Percentiles rank a stretch among this genome's conserved stretches.
phyloP scores from a whole-genome alignment of 2,113 vertebrate genomes.

The Mus pahari region DNA sequence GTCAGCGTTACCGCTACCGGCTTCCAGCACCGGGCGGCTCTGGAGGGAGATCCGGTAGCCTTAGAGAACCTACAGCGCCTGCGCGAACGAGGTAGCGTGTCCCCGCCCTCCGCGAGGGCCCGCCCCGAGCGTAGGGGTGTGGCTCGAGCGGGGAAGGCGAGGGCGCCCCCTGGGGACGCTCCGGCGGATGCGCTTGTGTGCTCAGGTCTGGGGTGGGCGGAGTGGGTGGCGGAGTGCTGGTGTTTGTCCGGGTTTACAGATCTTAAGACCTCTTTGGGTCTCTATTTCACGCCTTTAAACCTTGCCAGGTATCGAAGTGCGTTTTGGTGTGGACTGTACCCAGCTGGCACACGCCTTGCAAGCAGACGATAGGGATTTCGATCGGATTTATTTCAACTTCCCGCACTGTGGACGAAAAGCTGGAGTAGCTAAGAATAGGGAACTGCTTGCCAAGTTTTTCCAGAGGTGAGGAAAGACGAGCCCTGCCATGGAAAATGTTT shows the following conservation, averaged over 20 bases:
- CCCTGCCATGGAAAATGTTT: conserved; percentile 1
- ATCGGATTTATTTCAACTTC: conserved; percentile 95
- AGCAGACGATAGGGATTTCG: conserved; percentile 85
- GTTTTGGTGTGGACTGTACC: conserved; percentile 94
- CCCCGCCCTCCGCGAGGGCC: too few species aligned
- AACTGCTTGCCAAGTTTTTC: conserved; percentile 93
- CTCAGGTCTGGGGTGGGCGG: not conserved
- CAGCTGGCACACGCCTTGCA: conserved; percentile 86
- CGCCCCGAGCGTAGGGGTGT: accelerated
- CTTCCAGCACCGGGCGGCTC: conserved; percentile 85
- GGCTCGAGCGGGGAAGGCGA: accelerated
- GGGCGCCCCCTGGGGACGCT: not conserved
- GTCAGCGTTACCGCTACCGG: conserved; percentile 90
- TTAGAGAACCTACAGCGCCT: conserved; percentile 87
- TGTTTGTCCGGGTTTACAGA: not conserved
- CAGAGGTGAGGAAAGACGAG: conserved; percentile 87
- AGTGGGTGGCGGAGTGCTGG: not conserved
- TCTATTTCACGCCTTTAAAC: not conserved
- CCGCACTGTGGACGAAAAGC: conserved; percentile 98
- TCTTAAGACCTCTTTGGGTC: not conserved
- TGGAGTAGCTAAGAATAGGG: conserved; percentile 95
- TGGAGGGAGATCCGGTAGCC: conserved; percentile 82
- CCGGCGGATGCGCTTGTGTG: not conserved
- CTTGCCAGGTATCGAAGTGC: conserved; percentile 88
- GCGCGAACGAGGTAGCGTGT: conserved; percentile 87